phyloP scores from a whole-genome alignment of 2,888 invertebrate genomes.

The Aphrophora alni region DNA sequence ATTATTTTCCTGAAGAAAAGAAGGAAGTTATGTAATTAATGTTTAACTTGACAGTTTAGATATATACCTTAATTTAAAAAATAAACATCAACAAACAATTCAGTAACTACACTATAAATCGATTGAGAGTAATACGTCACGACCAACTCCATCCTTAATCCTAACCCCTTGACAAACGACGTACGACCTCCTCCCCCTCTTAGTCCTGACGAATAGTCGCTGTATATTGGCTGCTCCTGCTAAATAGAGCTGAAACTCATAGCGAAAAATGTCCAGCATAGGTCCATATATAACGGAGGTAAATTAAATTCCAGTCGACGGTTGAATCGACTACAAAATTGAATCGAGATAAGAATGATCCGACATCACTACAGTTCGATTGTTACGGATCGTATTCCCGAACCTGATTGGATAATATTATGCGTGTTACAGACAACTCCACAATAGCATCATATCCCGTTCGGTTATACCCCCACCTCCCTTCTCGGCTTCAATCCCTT shows the following conservation, averaged over 20 bases:
- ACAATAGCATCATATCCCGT: neutral
- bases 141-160: neutral
- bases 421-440: neutral
- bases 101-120: neutral
- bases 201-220: neutral
- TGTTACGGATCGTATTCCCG: neutral
- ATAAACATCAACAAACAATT: neutral
- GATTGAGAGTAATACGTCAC: neutral
- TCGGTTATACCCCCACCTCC: too few species aligned
- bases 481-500: neutral
- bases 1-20: too few species aligned
- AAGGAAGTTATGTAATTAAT: too few species aligned
- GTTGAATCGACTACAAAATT: neutral
- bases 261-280: neutral
- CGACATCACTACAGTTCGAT: neutral
- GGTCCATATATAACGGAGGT: neutral
- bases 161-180: neutral
- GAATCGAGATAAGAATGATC: neutral
- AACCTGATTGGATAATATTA: neutral
- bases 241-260: neutral
- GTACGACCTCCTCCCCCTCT: neutral
- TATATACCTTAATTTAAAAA: too few species aligned
- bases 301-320: neutral
- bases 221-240: neutral
- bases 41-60: too few species aligned